Percentiles rank a stretch among this genome's conserved stretches.
phyloP scores from a whole-genome alignment of 2,797 vertebrate genomes.

The Pipistrellus pipistrellus region DNA sequence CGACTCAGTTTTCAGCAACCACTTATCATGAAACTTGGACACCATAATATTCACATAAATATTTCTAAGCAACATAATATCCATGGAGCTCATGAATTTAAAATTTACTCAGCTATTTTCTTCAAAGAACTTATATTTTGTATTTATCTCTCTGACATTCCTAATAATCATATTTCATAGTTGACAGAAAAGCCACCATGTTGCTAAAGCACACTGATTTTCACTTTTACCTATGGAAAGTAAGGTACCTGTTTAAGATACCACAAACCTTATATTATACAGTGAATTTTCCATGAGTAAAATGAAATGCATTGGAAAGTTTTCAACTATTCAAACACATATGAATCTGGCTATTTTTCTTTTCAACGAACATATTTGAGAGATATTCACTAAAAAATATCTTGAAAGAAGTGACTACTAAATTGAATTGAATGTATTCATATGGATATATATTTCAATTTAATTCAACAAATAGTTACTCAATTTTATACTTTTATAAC shows the following conservation, averaged over 20 bases:
- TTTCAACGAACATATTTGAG: neutral
- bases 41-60: slow-evolving; percentile 83
- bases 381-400: neutral
- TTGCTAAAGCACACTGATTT: slow-evolving; percentile 62
- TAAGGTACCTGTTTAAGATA: slow-evolving; percentile 35
- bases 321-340: neutral
- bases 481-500: neutral
- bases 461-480: slow-evolving; percentile 30
- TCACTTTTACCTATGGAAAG: slow-evolving; percentile 21
- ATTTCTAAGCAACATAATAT: slow-evolving; percentile 77
- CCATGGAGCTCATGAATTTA: slow-evolving; percentile 78
- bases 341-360: neutral
- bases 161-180: slow-evolving; percentile 77
- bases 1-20: slow-evolving; percentile 80
- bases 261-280: neutral
- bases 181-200: slow-evolving; percentile 67
- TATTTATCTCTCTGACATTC: slow-evolving; percentile 73
- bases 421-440: neutral
- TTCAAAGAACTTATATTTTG: slow-evolving; percentile 73
- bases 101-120: slow-evolving; percentile 67
- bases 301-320: slow-evolving; percentile 36
- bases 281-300: neutral
- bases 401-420: neutral
- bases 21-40: slow-evolving; percentile 82
- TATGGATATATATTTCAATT: neutral